Conservation (phyloP, 2,888 invertebrate species). For the Megaustenia siamemsis region DNA sequence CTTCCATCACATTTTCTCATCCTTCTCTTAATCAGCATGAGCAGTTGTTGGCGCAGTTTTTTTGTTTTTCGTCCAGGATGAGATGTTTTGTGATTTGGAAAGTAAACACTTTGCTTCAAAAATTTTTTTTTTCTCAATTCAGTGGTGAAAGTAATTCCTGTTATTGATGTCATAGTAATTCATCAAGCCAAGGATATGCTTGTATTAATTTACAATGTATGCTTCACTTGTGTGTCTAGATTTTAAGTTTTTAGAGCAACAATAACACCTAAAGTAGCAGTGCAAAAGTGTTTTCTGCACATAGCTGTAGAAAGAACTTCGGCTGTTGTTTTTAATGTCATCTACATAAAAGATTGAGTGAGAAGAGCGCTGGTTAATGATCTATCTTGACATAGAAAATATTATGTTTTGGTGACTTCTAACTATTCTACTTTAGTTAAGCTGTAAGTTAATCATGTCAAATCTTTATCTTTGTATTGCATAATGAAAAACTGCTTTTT, state of each 20-base stretch:
- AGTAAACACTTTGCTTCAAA: not conserved
- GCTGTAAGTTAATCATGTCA: no score
- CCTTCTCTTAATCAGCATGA: constrained; percentile 1
- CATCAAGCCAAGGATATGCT: not conserved
- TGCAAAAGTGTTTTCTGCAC: not conserved
- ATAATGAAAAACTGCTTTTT: no score
- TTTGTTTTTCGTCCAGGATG: constrained; percentile 35
- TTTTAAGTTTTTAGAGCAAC: no score
- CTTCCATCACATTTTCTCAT: constrained; percentile 33
- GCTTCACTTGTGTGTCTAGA: not conserved
- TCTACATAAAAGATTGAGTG: no score
- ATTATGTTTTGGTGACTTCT: no score
- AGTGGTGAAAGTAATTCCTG: not conserved
- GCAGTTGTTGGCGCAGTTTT: not conserved
- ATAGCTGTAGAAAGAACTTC: no score
- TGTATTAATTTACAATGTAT: not conserved
- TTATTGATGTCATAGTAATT: not conserved
- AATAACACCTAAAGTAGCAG: not conserved
- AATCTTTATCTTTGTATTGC: no score
- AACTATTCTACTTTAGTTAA: no score
- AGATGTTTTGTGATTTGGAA: constrained; percentile 24
- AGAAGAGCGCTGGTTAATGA: no score
- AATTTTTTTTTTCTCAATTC: not conserved
- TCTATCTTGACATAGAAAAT: no score
- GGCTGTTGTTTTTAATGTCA: no score